Evolutionary conservation across 2,113 vertebrate species (phyloP).

Genomic region (Aspiorhynchus laticeps): DNA sequence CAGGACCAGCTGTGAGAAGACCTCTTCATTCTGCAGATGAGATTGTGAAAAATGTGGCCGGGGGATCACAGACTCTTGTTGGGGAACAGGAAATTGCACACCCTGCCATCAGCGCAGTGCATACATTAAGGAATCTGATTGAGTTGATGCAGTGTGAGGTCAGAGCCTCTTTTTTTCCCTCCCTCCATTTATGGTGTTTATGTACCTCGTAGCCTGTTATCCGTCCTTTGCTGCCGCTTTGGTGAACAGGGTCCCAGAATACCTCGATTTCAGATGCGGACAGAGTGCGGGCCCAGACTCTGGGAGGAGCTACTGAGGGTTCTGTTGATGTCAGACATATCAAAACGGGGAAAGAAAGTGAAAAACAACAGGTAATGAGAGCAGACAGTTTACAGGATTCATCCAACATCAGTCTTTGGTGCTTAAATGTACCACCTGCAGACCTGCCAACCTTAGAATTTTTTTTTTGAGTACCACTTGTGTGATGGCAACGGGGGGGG

Average conservation of each 20-base stretch:
- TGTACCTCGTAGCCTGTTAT: constrained; percentile 87
- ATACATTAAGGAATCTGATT: constrained; percentile 55
- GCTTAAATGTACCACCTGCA: constrained; percentile 20
- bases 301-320: constrained; percentile 77
- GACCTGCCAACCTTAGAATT: no score
- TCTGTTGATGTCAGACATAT: constrained; percentile 67
- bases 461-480: no score
- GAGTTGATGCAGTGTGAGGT: constrained; percentile 33
- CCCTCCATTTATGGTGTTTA: constrained; percentile 26
- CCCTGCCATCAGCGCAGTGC: constrained; percentile 48
- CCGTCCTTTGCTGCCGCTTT: constrained; percentile 76
- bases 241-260: constrained; percentile 82
- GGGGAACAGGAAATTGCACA: constrained; percentile 56
- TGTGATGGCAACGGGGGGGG: no score
- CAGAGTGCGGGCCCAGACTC: constrained; percentile 71
- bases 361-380: constrained; percentile 3
- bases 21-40: constrained; percentile 61
- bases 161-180: constrained; percentile 27
- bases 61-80: constrained; percentile 49
- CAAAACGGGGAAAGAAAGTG: neutral
- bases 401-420: neutral
- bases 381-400: constrained; percentile 12
- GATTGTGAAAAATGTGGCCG: constrained; percentile 52
- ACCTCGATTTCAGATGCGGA: constrained; percentile 84
- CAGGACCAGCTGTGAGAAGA: constrained; percentile 56